These are phyloP conservation scores for Terrapene triunguis DNA, from an alignment of 2,113 vertebrate species.

Conservation along the genomic window DNA sequence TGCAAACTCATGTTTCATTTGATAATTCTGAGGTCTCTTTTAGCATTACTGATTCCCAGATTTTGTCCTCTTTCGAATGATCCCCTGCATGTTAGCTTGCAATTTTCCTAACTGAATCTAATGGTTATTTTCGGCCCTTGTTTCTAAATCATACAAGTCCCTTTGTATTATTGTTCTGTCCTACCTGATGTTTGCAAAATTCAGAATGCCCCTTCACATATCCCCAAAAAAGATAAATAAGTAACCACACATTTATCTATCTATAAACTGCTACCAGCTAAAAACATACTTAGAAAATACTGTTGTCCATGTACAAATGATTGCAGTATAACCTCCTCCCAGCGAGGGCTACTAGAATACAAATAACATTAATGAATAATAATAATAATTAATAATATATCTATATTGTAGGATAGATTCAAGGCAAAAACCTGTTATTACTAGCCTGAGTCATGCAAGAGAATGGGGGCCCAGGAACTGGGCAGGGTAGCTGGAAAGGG, in stretches of 20 bases:
- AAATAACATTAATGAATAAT: background rate
- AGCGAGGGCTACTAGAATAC: background rate
- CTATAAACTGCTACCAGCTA: accelerated
- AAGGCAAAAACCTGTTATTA: background rate
- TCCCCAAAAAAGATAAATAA: background rate
- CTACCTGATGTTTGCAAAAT: background rate
- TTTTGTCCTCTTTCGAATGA: background rate
- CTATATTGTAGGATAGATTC: background rate
- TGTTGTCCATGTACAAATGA: background rate
- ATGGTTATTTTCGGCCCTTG: background rate
- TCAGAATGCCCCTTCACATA: background rate
- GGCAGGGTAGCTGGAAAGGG: background rate
- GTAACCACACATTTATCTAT: background rate
- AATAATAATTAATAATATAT: background rate
- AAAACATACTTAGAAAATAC: background rate
- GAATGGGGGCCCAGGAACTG: background rate
- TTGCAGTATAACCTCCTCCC: background rate
- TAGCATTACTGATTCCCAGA: background rate
- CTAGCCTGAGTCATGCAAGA: background rate
- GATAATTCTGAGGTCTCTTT: background rate
- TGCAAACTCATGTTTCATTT: background rate
- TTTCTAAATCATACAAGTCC: background rate
- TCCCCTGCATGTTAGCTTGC: background rate
- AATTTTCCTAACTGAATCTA: background rate
- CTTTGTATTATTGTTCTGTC: background rate